Percentiles rank a stretch among this genome's conserved stretches.
Evolutionary conservation across 2,888 invertebrate species (phyloP).

Genomic region (Cerastoderma edule): DNA sequence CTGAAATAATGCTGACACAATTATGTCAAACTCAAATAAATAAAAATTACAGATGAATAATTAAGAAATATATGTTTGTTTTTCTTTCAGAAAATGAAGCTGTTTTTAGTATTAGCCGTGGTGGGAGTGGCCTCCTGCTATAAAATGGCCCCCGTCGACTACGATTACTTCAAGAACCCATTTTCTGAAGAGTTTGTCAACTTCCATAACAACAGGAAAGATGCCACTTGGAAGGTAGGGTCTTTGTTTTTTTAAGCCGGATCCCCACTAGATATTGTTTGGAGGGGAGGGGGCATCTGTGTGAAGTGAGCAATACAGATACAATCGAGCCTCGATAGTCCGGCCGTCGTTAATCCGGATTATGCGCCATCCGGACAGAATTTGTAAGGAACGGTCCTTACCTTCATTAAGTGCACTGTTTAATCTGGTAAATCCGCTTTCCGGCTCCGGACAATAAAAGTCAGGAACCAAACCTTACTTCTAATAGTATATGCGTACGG

Average conservation of each 20-base stretch:
- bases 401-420: no score
- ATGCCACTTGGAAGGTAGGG: slow-evolving; percentile 50
- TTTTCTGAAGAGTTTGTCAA: slow-evolving; percentile 49
- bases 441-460: no score
- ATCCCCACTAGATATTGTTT: neutral
- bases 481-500: no score
- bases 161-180: slow-evolving; percentile 37
- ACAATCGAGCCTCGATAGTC: no score
- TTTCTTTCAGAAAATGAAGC: slow-evolving; percentile 34
- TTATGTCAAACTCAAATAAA: neutral
- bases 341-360: no score
- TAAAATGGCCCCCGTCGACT: slow-evolving; percentile 22
- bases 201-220: slow-evolving; percentile 42
- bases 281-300: no score
- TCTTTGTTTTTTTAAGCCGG: neutral
- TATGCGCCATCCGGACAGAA: no score
- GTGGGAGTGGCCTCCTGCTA: slow-evolving; percentile 43
- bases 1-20: neutral
- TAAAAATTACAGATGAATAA: neutral
- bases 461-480: no score
- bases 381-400: no score
- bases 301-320: no score
- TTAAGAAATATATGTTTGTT: neutral
- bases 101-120: slow-evolving; percentile 29
- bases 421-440: no score